Evolutionary conservation across 2,113 vertebrate species (phyloP).

Genomic region (Girardinichthys multiradiatus): DNA sequence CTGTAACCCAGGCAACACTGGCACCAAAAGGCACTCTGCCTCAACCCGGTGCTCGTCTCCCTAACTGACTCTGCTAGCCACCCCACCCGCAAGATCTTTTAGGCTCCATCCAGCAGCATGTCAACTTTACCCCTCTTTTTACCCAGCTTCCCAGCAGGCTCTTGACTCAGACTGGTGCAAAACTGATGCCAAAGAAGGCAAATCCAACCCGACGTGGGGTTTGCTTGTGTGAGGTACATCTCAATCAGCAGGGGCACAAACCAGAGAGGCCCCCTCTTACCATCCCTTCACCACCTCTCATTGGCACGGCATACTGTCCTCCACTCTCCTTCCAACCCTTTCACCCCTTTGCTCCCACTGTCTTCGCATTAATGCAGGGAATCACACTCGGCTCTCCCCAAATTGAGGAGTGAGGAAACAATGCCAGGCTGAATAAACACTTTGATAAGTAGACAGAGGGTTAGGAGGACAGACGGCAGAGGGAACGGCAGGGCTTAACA

Average conservation of each 20-base stretch:
- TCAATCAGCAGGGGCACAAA: constrained; percentile 88
- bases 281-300: constrained; percentile 51
- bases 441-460: constrained; percentile 69
- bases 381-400: constrained; percentile 48
- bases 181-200: constrained; percentile 63
- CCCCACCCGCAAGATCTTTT: constrained; percentile 64
- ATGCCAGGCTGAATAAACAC: constrained; percentile 74
- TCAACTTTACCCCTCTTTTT: constrained; percentile 77
- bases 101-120: constrained; percentile 83
- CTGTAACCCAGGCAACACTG: constrained; percentile 86
- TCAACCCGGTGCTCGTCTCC: constrained; percentile 50
- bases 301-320: constrained; percentile 55
- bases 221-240: constrained; percentile 85
- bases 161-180: constrained; percentile 78
- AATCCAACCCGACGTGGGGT: constrained; percentile 64
- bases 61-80: constrained; percentile 27
- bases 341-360: constrained; percentile 55
- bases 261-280: constrained; percentile 62
- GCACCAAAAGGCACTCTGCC: constrained; percentile 70
- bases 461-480: constrained; percentile 67
- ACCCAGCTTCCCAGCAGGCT: constrained; percentile 80
- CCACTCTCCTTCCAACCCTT: constrained; percentile 33
- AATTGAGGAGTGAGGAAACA: constrained; percentile 65
- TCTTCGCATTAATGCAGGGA: constrained; percentile 56
- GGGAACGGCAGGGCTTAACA: constrained; percentile 54